A percentile compares a stretch with the other conserved stretches of the same genome.
phyloP scores from a whole-genome alignment of 1,140 invertebrate species.

The Potamilus streckersoni region DNA sequence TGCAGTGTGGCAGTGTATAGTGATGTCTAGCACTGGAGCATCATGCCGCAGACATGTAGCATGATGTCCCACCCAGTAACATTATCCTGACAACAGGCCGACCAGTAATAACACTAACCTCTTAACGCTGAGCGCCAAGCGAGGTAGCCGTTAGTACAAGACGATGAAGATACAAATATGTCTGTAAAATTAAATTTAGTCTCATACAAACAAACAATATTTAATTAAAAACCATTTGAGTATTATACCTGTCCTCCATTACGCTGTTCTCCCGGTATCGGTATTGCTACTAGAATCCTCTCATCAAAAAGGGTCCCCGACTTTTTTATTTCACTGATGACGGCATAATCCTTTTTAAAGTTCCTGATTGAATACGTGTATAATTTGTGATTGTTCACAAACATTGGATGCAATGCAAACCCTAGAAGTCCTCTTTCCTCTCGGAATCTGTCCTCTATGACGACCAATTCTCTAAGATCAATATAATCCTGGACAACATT shows the following conservation, averaged over 20 bases:
- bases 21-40: no score
- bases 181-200: no score
- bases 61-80: no score
- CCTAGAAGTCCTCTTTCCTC: constrained; percentile 24
- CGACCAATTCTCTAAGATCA: constrained; percentile 10
- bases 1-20: no score
- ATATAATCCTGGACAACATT: constrained; percentile 1
- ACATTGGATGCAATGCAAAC: constrained; percentile 24
- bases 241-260: constrained; percentile 28
- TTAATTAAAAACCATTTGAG: not conserved
- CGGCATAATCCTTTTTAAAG: not conserved
- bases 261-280: constrained; percentile 11
- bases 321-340: constrained; percentile 15
- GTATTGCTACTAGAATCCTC: constrained; percentile 8
- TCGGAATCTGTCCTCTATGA: not conserved
- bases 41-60: no score
- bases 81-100: no score
- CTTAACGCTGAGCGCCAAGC: no score
- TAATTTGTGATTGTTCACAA: constrained; percentile 15
- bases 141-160: no score
- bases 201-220: no score
- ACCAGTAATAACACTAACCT: no score
- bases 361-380: constrained; percentile 21
- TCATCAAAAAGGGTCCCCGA: not conserved
- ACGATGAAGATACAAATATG: no score